Percentiles rank a stretch among this genome's conserved stretches.
phyloP scores from a whole-genome alignment of 2,113 vertebrate species.

The Saimiri boliviensis region DNA sequence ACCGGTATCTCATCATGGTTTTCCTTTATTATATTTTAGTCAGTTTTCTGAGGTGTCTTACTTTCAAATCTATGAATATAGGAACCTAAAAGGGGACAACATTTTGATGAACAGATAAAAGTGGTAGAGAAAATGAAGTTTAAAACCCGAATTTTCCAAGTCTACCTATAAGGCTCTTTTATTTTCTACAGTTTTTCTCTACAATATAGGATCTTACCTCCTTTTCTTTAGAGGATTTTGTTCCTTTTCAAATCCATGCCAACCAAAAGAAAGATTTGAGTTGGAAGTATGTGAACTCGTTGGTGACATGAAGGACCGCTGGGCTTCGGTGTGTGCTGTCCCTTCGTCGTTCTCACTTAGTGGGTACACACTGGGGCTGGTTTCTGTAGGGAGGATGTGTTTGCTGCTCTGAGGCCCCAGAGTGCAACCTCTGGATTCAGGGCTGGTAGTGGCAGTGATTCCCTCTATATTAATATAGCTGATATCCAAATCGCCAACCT shows the following conservation, averaged over 20 bases:
- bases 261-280: conserved; percentile 77
- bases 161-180: not conserved
- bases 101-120: conserved; percentile 28
- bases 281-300: conserved; percentile 67
- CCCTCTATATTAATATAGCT: conserved; percentile 75
- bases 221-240: conserved; percentile 81
- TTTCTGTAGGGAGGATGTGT: conserved; percentile 42
- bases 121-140: not conserved
- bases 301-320: conserved; percentile 59
- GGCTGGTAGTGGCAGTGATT: conserved; percentile 76
- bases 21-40: not conserved
- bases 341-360: conserved; percentile 63
- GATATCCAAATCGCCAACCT: conserved; percentile 84
- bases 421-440: conserved; percentile 74
- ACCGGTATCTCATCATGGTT: not conserved
- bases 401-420: conserved; percentile 59
- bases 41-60: not conserved
- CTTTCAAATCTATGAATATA: not conserved
- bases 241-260: conserved; percentile 74
- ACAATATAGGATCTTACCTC: conserved; percentile 79
- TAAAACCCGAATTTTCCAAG: not conserved
- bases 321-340: not conserved
- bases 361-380: not conserved
- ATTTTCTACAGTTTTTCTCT: not conserved
- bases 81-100: not conserved